Percentiles rank a stretch among this genome's conserved stretches.
Evolutionary conservation across 2,797 vertebrate species (phyloP).

Genomic region (Neosilurus hyrtlii): DNA sequence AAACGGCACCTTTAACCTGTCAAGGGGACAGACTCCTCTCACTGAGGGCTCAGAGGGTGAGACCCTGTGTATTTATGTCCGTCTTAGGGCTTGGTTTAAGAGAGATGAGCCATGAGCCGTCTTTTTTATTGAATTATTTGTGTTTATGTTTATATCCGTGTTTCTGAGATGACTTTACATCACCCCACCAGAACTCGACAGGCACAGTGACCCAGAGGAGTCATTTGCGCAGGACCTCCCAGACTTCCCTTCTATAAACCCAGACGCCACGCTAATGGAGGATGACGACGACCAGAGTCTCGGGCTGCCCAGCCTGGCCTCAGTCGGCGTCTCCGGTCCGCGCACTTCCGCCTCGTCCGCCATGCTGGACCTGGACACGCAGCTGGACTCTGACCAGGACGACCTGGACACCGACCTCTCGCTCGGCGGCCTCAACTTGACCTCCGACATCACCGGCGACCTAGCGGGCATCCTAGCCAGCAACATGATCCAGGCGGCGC

Average conservation of each 20-base stretch:
- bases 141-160: background rate
- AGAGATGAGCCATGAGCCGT: background rate
- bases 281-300: conserved; percentile 92
- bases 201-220: conserved; percentile 95
- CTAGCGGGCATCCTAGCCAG: conserved; percentile 85
- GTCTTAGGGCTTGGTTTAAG: background rate
- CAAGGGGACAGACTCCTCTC: conserved; percentile 91
- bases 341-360: conserved; percentile 65
- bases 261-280: conserved; percentile 85
- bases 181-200: conserved; percentile 79
- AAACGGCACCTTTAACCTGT: conserved; percentile 95
- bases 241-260: conserved; percentile 96
- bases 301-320: conserved; percentile 82
- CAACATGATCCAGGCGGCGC: conserved; percentile 89
- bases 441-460: conserved; percentile 77
- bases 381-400: conserved; percentile 79
- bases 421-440: conserved; percentile 67
- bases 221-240: conserved; percentile 93
- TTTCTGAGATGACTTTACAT: background rate
- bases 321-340: conserved; percentile 57
- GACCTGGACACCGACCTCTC: conserved; percentile 75
- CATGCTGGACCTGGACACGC: conserved; percentile 69
- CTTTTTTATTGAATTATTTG: background rate
- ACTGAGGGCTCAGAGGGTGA: conserved; percentile 94
- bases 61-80: background rate